Evolutionary conservation across 2,888 invertebrate species (phyloP), one percentile per base, ranked within the genome.

Genomic region (Leuctra nigra): DNA sequence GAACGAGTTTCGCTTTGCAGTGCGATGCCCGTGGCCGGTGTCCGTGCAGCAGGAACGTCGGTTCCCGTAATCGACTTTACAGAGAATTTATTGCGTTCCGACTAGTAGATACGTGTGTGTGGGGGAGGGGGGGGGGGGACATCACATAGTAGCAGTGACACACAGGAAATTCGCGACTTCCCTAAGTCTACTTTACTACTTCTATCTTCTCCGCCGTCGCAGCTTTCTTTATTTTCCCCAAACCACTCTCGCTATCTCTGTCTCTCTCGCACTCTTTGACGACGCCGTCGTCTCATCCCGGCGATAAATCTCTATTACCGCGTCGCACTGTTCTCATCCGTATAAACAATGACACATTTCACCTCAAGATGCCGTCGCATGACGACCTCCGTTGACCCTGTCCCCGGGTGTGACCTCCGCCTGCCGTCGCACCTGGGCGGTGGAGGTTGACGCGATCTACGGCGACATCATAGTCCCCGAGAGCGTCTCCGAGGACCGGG

Each of bases 231-330:
- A 46, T 53, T 47, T 53, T 22, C 23, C 18, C 11, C 24, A 16
- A 24, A 24, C 55, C 54, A 55, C 55, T 55, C 58, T 50, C 56
- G 54, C 33, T 52, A 58, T 39, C 59, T 61, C 61, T 53, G 56
- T 55, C 58, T 58, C 48, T 29, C 58, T 55, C 38, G 39, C 57
- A 29, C 53, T 24, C 59, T 52, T 41, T 41, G 54, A 41, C 24
- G 39, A 41, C 54, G 39, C 16, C 54, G 23, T n/a, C 24, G 48
- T 36, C 36, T 55, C 48, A 55, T 36, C 48, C 47, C 16, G 23
- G 47, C 57, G 24, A 48, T 57, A 57, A 57, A 57, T 57, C 54
- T 57, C 47, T 38, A 54, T 57, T 54, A 57, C 25, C 47, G 22
- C 14, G 25, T 9, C 25, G 38, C 25, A 35, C 25, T 33, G 53